phyloP scores from a whole-genome alignment of 1,140 invertebrate genomes.

The Drosophila orena region DNA sequence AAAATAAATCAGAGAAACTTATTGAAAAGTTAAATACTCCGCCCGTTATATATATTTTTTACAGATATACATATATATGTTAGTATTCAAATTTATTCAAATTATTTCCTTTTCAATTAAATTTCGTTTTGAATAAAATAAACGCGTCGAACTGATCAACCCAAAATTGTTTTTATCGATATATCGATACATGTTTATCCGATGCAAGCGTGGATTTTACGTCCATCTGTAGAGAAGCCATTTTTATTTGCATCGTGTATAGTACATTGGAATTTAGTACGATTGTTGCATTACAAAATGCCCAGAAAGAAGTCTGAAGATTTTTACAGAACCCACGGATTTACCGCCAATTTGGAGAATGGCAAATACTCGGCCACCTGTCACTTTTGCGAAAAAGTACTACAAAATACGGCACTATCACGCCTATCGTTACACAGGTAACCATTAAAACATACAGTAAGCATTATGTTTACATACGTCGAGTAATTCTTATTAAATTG shows the following conservation, averaged over 20 bases:
- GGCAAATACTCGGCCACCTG: conserved; percentile 45
- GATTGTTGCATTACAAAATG: conserved; percentile 18
- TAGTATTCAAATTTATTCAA: too few relatives aligned
- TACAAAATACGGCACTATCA: conserved; percentile 38
- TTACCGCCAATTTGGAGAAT: conserved; percentile 18
- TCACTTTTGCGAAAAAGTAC: conserved; percentile 24
- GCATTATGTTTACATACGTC: conserved; percentile 6
- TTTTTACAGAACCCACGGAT: conserved; percentile 41
- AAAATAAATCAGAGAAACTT: too few relatives aligned
- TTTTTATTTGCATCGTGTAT: conserved; percentile 4
- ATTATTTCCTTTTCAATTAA: neutral
- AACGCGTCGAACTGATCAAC: neutral
- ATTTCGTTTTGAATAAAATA: neutral
- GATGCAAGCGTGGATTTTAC: conserved; percentile 3
- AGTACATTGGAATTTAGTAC: neutral
- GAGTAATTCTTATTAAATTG: conserved; percentile 8
- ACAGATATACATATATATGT: too few relatives aligned
- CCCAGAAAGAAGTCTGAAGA: conserved; percentile 42
- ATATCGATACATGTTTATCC: neutral
- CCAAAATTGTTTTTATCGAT: neutral
- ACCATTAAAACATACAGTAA: conserved; percentile 1
- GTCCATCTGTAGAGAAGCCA: conserved; percentile 27
- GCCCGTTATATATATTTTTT: too few relatives aligned
- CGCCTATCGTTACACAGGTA: conserved; percentile 46
- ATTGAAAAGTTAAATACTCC: too few relatives aligned